Conservation (phyloP, 2,797 vertebrate genomes). For the Ataeniobius toweri region DNA sequence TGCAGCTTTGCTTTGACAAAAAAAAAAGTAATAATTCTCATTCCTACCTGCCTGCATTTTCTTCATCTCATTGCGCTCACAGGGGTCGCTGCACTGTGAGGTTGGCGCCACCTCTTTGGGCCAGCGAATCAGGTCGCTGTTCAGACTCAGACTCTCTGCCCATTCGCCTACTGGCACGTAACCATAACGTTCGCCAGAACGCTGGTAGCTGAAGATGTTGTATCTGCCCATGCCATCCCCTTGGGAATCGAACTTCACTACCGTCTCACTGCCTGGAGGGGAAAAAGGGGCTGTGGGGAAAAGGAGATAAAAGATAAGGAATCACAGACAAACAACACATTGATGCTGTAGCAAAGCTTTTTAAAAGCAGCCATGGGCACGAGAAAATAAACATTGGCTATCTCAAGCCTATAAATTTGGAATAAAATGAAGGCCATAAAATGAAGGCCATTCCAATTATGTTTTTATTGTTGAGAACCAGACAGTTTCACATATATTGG, state of each 20-base stretch:
- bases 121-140: conserved; percentile 90
- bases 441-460: conserved; percentile 45
- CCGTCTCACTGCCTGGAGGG: conserved; percentile 85
- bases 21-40: conserved; percentile 24
- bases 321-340: conserved; percentile 45
- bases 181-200: conserved; percentile 80
- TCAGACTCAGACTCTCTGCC: conserved; percentile 91
- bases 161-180: conserved; percentile 95
- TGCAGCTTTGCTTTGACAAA: conserved; percentile 9
- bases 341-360: conserved; percentile 56
- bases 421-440: conserved; percentile 28
- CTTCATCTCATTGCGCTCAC: conserved; percentile 98
- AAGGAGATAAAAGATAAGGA: conserved; percentile 52
- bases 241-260: conserved; percentile 93
- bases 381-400: conserved; percentile 53
- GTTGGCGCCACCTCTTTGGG: conserved; percentile 85
- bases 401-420: conserved; percentile 45
- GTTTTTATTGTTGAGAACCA: conserved; percentile 55
- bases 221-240: conserved; percentile 95
- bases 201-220: conserved; percentile 98
- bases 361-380: conserved; percentile 46
- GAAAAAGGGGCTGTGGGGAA: conserved; percentile 88
- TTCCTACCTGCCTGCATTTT: conserved; percentile 94
- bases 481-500: conserved; percentile 55
- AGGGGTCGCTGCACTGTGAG: conserved; percentile 98